A percentile compares a stretch with the other conserved stretches of the same genome.
Evolutionary conservation across 2,797 vertebrate genomes (phyloP).

Genomic region (Enteromius mattozi): DNA sequence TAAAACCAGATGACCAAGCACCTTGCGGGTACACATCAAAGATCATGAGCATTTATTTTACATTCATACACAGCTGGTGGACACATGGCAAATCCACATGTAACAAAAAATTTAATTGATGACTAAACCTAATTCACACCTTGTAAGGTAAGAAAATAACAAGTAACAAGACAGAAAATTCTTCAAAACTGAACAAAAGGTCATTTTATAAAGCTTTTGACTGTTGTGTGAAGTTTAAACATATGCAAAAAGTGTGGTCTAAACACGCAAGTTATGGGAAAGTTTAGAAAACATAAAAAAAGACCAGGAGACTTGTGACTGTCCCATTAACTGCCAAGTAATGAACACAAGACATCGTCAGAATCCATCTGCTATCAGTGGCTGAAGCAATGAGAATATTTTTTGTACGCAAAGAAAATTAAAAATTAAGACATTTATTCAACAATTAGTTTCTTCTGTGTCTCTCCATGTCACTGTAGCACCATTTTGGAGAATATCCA

Average conservation of each 20-base stretch:
- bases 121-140: not conserved
- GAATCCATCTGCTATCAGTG: too few species aligned
- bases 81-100: not conserved
- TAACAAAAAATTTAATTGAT: not conserved
- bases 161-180: not conserved
- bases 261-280: not conserved
- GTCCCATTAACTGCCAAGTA: too few species aligned
- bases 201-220: not conserved
- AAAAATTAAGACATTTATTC: too few species aligned
- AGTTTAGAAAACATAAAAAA: too few species aligned
- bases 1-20: not conserved
- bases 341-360: too few species aligned
- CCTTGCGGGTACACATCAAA: conserved; percentile 21
- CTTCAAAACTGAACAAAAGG: not conserved
- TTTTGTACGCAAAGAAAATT: too few species aligned
- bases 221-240: not conserved
- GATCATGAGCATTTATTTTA: conserved; percentile 21
- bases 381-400: too few species aligned
- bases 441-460: too few species aligned
- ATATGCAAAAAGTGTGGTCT: not conserved
- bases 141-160: not conserved
- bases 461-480: too few species aligned
- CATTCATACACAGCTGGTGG: not conserved
- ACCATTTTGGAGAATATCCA: too few species aligned
- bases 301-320: too few species aligned